These are phyloP conservation scores for Euplagia quadripunctaria DNA, from an alignment of 2,888 invertebrate species.

Conservation along the genomic window DNA sequence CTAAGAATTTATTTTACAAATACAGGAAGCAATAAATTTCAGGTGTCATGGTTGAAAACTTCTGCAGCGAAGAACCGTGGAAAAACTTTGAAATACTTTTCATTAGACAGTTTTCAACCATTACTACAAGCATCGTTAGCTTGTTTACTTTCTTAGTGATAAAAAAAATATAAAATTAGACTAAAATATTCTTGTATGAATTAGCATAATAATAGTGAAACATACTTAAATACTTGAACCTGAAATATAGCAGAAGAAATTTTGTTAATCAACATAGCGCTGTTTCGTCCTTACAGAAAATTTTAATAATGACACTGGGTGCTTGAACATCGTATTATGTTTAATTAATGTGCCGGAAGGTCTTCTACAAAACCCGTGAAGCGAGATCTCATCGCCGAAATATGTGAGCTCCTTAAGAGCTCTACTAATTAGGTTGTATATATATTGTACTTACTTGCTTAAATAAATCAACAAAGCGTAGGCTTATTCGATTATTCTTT, in stretches of 20 bases:
- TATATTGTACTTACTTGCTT: neutral
- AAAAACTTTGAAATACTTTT: neutral
- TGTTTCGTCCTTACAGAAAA: neutral
- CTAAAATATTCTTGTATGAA: neutral
- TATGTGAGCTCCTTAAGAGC: neutral
- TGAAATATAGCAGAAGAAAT: neutral
- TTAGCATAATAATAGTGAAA: neutral
- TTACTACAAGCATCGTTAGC: no score
- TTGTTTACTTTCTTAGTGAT: no score
- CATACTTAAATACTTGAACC: neutral
- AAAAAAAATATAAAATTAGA: no score
- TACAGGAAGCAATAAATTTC: neutral
- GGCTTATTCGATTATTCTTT: neutral
- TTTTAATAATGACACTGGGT: neutral
- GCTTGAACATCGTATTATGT: conserved; percentile 3
- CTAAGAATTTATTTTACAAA: no score
- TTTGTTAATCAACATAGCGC: neutral
- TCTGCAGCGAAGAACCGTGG: neutral
- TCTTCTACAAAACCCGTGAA: neutral
- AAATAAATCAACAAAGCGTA: neutral
- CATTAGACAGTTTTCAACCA: no score
- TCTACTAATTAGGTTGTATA: neutral
- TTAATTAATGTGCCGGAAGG: neutral
- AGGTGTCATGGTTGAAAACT: neutral
- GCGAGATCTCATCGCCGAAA: neutral